These are phyloP conservation scores for Halcyon chelicuti DNA, from an alignment of 2,797 vertebrate species.

Conservation along the genomic window DNA sequence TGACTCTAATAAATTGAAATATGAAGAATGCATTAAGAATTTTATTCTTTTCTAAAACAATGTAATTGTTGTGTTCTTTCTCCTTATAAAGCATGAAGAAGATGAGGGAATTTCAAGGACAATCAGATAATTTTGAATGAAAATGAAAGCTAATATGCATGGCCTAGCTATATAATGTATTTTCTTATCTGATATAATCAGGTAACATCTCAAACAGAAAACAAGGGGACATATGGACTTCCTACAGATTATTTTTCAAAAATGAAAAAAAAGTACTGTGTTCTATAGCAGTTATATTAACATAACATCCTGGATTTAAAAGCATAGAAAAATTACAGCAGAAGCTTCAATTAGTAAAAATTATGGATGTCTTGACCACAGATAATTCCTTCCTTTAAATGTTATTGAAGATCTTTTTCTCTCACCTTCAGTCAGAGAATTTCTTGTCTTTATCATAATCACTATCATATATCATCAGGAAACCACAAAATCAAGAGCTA, in stretches of 20 bases:
- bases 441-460: background rate
- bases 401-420: background rate
- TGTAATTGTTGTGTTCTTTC: background rate
- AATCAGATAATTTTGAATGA: no score
- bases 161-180: background rate
- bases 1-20: background rate
- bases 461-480: background rate
- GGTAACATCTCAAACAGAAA: background rate
- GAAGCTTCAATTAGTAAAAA: background rate
- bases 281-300: background rate
- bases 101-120: background rate
- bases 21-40: background rate
- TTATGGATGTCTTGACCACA: background rate
- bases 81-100: background rate
- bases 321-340: background rate
- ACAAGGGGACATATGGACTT: background rate
- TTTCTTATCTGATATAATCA: background rate
- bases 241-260: background rate
- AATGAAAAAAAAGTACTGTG: background rate
- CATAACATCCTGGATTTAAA: background rate
- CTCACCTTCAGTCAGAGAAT: background rate
- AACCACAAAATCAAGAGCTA: background rate
- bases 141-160: background rate
- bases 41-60: background rate
- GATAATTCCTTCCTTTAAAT: background rate